Evolutionary conservation across 2,113 vertebrate genomes (phyloP).

Genomic region (Okapia johnstoni): DNA sequence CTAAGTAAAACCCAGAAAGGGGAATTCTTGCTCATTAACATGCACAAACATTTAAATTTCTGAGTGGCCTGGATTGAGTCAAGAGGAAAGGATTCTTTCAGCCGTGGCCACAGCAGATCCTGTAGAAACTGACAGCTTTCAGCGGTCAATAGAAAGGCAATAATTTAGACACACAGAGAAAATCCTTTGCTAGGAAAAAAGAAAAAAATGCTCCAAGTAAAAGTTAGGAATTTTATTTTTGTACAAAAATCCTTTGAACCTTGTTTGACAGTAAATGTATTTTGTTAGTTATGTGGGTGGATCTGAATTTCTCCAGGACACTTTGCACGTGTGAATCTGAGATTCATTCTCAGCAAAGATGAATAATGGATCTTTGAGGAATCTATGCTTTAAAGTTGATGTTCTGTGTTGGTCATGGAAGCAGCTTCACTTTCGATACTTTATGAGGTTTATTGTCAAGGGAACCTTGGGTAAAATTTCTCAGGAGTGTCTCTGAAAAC

Average conservation of each 20-base stretch:
- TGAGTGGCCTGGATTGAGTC: neutral
- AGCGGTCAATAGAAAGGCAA: slow-evolving; percentile 52
- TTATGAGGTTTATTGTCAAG: slow-evolving; percentile 73
- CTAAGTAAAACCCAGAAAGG: slow-evolving; percentile 34
- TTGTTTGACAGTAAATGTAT: slow-evolving; percentile 21
- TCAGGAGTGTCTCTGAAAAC: slow-evolving; percentile 68
- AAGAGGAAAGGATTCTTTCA: neutral
- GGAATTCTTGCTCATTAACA: slow-evolving; percentile 53
- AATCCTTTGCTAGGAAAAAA: slow-evolving; percentile 54
- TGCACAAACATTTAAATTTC: slow-evolving; percentile 41
- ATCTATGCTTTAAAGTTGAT: slow-evolving; percentile 68
- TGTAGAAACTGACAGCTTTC: slow-evolving; percentile 61
- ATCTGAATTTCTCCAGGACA: slow-evolving; percentile 48
- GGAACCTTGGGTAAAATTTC: slow-evolving; percentile 61
- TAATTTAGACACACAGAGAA: slow-evolving; percentile 60
- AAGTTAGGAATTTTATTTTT: slow-evolving; percentile 52
- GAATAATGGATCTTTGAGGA: slow-evolving; percentile 76
- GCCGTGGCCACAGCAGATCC: neutral
- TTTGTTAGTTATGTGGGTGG: slow-evolving; percentile 46
- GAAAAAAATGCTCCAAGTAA: slow-evolving; percentile 49
- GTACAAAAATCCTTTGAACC: slow-evolving; percentile 68
- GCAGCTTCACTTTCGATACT: slow-evolving; percentile 55
- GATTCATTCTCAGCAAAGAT: slow-evolving; percentile 55
- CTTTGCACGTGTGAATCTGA: slow-evolving; percentile 49
- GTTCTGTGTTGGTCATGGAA: slow-evolving; percentile 60